Conservation (phyloP, 1,140 invertebrate genomes). For the Eumeta japonica region DNA sequence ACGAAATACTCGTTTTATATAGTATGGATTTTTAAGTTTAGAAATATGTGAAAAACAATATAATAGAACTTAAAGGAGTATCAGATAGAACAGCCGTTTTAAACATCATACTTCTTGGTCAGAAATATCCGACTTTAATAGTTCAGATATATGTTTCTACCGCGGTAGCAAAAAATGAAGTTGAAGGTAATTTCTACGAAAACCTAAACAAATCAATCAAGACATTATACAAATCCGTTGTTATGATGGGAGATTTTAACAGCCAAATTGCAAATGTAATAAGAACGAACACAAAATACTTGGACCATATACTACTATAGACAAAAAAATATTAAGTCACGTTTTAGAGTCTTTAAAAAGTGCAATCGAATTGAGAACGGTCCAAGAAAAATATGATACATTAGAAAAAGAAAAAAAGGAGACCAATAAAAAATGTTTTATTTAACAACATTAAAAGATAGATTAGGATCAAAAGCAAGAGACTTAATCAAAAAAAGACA, state of each 20-base stretch:
- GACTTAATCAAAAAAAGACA: too few relatives aligned
- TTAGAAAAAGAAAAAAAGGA: too few relatives aligned
- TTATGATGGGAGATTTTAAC: constrained; percentile 7
- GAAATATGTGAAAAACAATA: constrained; percentile 2
- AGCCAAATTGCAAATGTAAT: too few relatives aligned
- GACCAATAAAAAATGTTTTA: too few relatives aligned
- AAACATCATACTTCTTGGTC: constrained; percentile 5
- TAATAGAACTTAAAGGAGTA: constrained; percentile 5
- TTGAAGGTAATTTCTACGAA: not conserved
- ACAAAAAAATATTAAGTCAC: too few relatives aligned
- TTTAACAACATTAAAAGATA: too few relatives aligned
- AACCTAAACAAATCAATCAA: not conserved
- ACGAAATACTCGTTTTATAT: constrained; percentile 3
- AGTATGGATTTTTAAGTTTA: constrained; percentile 8
- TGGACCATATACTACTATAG: too few relatives aligned
- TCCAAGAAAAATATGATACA: too few relatives aligned
- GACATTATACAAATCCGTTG: not conserved
- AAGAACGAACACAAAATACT: too few relatives aligned
- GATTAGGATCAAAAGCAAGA: too few relatives aligned
- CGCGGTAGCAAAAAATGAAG: not conserved
- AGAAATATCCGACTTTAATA: constrained; percentile 5
- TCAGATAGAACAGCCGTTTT: constrained; percentile 8
- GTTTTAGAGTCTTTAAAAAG: too few relatives aligned
- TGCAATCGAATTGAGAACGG: too few relatives aligned
- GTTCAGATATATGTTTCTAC: constrained; percentile 11